Evolutionary conservation across 2,888 invertebrate species (phyloP), one percentile per base, ranked within the genome.

Genomic region (Apodemia hepburni): DNA sequence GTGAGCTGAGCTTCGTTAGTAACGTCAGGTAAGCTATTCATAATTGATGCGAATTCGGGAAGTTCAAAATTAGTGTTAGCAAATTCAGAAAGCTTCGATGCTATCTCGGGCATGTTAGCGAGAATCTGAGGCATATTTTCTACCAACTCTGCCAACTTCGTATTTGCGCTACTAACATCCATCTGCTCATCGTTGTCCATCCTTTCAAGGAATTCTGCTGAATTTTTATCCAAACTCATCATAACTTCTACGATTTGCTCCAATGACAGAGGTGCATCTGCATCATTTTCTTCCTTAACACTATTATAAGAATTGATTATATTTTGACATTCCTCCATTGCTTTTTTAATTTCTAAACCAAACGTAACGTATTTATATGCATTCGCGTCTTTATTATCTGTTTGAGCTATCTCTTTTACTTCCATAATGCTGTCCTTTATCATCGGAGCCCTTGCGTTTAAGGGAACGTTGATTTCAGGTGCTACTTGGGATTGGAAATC

Each of bases 301-400:
- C 76, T 81, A 67, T 85, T 86, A 27, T 87, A 88, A 0, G 88
- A 85, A 58, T 87, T 86, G 2, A 90, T 90, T 22, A 90, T 87
- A 68, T 87, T 87, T 73, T 90, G 88, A 66, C 90, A 89, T 51
- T 90, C 89, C 63, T 90, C 91, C 86, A 91, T 88, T 0, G 89
- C 89, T 67, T 86, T 89, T 65, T 89, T 91, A 6, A 91, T 87
- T 74, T 90, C 88, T 29, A 89, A 45, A 0, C 91, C 88, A 33
- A 89, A 88, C 0, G 84, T 84, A 0, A 88, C 85, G 47, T 89
- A 88, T 38, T 88, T 90, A 54, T 84, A 84, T 0, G 87, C 42
- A 42, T 15, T 42, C n/a, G 42, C 76, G 57, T 81, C 84, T 65
- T 82, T 85, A 77, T 64, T 1, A 11, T 67, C 65, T 12, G 57